Evolutionary conservation across 2,113 vertebrate species (phyloP).

Genomic region (Paradisaea rubra): DNA sequence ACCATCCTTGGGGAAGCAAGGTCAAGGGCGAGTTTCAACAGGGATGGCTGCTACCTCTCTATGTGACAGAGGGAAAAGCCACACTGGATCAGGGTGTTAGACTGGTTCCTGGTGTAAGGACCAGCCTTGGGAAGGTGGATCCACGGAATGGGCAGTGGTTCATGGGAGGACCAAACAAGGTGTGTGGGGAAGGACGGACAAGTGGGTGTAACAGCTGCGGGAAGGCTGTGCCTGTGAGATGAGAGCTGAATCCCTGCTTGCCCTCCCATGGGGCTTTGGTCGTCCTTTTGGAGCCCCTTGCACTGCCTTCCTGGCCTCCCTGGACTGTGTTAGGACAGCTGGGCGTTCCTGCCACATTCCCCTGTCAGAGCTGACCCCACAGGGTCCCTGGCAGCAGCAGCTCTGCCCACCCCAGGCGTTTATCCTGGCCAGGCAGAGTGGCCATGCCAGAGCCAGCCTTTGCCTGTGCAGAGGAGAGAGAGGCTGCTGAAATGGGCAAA

Average conservation of each 20-base stretch:
- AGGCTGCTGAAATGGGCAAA: constrained; percentile 1
- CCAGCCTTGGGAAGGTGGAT: background rate
- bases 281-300: background rate
- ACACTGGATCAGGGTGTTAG: background rate
- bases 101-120: background rate
- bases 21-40: accelerated
- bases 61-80: background rate
- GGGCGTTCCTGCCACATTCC: background rate
- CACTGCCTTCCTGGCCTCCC: background rate
- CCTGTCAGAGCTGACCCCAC: background rate
- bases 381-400: background rate
- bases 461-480: background rate
- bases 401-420: background rate
- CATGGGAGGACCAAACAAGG: background rate
- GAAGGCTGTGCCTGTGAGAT: background rate
- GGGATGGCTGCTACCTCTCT: background rate
- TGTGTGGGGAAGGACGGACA: background rate
- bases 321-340: background rate
- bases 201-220: background rate
- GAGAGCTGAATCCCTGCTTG: background rate
- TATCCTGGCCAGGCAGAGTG: background rate
- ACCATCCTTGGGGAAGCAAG: background rate
- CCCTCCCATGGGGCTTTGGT: background rate
- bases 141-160: background rate
- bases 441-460: background rate